A percentile compares a stretch with the other conserved stretches of the same genome.
phyloP scores from a whole-genome alignment of 2,113 vertebrate genomes.

The Poeciliopsis retropinna region DNA sequence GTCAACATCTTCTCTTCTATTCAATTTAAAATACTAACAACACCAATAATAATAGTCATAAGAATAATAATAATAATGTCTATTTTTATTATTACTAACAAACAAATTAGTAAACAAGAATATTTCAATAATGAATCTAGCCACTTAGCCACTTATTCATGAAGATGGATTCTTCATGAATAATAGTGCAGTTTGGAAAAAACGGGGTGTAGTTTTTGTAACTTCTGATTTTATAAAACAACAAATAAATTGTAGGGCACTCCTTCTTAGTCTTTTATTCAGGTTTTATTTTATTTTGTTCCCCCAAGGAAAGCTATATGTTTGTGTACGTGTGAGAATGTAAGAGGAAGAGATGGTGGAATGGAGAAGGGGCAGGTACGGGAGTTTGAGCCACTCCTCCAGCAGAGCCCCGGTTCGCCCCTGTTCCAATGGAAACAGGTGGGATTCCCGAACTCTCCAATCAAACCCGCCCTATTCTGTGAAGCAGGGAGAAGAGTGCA shows the following conservation, averaged over 20 bases:
- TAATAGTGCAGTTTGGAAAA: too few relatives aligned
- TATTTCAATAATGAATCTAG: too few relatives aligned
- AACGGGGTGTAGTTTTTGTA: too few relatives aligned
- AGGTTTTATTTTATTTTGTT: conserved; percentile 15
- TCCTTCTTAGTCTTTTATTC: background rate
- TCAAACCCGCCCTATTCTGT: conserved; percentile 50
- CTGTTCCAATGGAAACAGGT: conserved; percentile 81
- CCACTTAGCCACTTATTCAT: too few relatives aligned
- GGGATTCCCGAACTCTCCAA: conserved; percentile 77
- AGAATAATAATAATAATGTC: too few relatives aligned
- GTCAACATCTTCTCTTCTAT: background rate
- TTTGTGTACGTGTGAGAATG: background rate
- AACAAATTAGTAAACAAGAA: too few relatives aligned
- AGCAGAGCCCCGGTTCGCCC: conserved; percentile 54
- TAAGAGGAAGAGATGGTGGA: background rate
- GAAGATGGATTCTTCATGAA: background rate
- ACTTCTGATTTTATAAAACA: background rate
- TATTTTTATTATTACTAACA: too few relatives aligned
- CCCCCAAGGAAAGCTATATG: too few relatives aligned
- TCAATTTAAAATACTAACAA: background rate
- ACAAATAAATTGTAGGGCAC: background rate
- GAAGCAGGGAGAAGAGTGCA: conserved; percentile 3
- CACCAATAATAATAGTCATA: too few relatives aligned
- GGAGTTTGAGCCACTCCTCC: conserved; percentile 60
- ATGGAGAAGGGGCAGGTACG: conserved; percentile 51